Evolutionary conservation across 2,113 vertebrate species (phyloP).

Genomic region (Nesoenas mayeri): DNA sequence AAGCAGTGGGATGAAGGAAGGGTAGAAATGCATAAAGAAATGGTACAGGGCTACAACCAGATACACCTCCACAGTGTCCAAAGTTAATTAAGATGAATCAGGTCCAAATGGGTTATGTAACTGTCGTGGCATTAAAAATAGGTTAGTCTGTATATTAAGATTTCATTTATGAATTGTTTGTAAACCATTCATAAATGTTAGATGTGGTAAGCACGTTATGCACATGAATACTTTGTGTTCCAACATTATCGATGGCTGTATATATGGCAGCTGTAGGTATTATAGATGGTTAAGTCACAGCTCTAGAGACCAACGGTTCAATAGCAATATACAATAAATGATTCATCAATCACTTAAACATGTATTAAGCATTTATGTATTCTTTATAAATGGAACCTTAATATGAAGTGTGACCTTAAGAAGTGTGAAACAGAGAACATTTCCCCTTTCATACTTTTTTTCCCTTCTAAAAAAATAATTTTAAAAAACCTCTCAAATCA

Average conservation of each 20-base stretch:
- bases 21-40: neutral
- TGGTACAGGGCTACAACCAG: neutral
- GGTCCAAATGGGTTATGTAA: slow-evolving; percentile 35
- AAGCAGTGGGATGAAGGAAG: neutral
- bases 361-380: slow-evolving; percentile 30
- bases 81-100: neutral
- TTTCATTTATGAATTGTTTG: slow-evolving; percentile 60
- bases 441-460: neutral
- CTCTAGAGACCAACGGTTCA: slow-evolving; percentile 24
- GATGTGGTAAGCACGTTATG: slow-evolving; percentile 25
- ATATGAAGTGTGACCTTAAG: slow-evolving; percentile 40
- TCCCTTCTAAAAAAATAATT: neutral
- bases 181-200: slow-evolving; percentile 50
- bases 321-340: slow-evolving; percentile 26
- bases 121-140: slow-evolving; percentile 23
- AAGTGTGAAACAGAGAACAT: neutral
- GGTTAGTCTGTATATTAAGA: slow-evolving; percentile 11
- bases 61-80: fast-evolving
- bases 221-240: neutral
- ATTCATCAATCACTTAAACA: slow-evolving; percentile 44
- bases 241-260: neutral
- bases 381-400: slow-evolving; percentile 29
- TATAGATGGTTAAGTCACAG: slow-evolving; percentile 21
- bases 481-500: neutral
- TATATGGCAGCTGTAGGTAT: neutral